phyloP scores from a whole-genome alignment of 2,888 invertebrate species.

The Melieria crassipennis region DNA sequence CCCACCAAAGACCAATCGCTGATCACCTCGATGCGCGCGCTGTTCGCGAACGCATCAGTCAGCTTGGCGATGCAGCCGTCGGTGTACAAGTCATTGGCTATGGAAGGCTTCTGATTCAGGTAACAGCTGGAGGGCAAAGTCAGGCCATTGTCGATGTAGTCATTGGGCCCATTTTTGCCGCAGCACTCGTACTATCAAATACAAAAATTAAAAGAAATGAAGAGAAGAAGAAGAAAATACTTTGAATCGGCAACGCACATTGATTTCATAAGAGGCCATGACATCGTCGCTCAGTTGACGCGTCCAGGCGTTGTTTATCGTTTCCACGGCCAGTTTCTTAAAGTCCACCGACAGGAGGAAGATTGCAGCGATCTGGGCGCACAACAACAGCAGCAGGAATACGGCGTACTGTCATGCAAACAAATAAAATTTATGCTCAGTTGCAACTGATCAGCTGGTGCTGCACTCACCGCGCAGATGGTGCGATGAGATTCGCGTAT shows the following conservation, averaged over 20 bases:
- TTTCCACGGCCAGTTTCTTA: conserved; percentile 50
- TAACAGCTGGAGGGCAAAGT: conserved; percentile 54
- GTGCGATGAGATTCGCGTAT: conserved; percentile 48
- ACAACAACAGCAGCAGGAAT: conserved; percentile 48
- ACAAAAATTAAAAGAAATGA: background rate
- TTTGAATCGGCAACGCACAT: conserved; percentile 44
- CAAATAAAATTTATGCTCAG: background rate
- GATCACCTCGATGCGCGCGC: conserved; percentile 52
- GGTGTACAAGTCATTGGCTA: conserved; percentile 46
- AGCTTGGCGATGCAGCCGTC: conserved; percentile 48
- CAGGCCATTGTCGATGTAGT: conserved; percentile 48
- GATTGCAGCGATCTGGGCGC: conserved; percentile 53
- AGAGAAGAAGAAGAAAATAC: background rate
- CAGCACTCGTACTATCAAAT: conserved; percentile 46
- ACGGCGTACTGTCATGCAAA: conserved; percentile 48
- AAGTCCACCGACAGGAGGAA: conserved; percentile 54
- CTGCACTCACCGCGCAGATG: conserved; percentile 53
- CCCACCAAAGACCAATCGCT: conserved; percentile 56
- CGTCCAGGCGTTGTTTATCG: conserved; percentile 52
- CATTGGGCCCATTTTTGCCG: conserved; percentile 51
- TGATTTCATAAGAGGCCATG: conserved; percentile 54
- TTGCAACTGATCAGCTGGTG: background rate
- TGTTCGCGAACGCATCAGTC: conserved; percentile 44
- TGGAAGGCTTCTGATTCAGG: conserved; percentile 47
- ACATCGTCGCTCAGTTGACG: conserved; percentile 43